Conservation (phyloP, 2,113 vertebrate species). For the Typhlomys cinereus region DNA sequence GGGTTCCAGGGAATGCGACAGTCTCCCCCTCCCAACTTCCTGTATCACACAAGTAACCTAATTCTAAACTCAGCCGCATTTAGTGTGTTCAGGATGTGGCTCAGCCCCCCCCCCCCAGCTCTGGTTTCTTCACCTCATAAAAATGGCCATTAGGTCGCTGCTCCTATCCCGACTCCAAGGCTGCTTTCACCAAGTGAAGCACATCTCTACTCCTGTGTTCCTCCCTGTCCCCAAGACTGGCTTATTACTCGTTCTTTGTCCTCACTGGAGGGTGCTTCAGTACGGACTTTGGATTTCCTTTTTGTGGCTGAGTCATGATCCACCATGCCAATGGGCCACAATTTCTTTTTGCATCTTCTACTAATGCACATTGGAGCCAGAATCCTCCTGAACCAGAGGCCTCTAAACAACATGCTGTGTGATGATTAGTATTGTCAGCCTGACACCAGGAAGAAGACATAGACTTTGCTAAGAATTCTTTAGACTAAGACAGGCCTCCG, state of each 20-base stretch:
- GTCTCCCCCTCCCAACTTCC: neutral
- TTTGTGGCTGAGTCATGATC: neutral
- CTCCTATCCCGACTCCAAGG: neutral
- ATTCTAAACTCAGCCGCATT: neutral
- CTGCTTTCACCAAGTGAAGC: neutral
- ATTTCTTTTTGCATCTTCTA: neutral
- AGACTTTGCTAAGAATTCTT: too few relatives aligned
- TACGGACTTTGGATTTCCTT: neutral
- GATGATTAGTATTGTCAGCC: too few relatives aligned
- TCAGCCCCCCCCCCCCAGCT: neutral
- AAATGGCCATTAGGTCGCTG: accelerated
- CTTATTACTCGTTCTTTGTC: neutral
- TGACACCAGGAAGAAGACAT: too few relatives aligned
- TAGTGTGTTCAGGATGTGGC: neutral
- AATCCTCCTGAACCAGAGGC: neutral
- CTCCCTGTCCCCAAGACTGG: neutral
- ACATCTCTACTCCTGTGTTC: too few relatives aligned
- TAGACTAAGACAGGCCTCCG: too few relatives aligned
- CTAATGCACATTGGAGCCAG: neutral
- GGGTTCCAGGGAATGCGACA: too few relatives aligned
- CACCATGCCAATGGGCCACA: accelerated
- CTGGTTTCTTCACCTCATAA: too few relatives aligned
- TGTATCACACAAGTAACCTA: neutral
- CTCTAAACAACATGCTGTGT: too few relatives aligned
- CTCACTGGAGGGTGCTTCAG: accelerated